phyloP scores from a whole-genome alignment of 37 sponge, comb jelly and placozoan genomes.

The Oscarella lobularis region DNA sequence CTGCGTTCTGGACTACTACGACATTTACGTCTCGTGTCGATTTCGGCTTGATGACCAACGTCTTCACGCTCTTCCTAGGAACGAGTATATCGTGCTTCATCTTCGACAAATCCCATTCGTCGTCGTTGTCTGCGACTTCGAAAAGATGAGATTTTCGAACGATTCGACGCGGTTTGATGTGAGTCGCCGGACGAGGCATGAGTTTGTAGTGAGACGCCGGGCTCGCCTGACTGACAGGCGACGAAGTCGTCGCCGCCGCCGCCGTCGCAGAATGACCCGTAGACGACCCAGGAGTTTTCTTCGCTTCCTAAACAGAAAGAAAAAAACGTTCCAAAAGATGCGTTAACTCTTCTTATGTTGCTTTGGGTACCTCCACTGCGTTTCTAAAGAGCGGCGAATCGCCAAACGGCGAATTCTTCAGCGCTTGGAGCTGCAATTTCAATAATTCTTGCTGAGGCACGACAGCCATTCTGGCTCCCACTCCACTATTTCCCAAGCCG shows the following conservation, averaged over 20 bases:
- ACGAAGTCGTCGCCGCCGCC: slow-evolving; percentile 12
- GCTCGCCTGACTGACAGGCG: slow-evolving; percentile 13
- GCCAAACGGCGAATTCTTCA: slow-evolving; percentile 71
- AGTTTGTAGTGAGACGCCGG: slow-evolving; percentile 57
- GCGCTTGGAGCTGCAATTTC: slow-evolving; percentile 51
- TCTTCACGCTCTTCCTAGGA: slow-evolving; percentile 61
- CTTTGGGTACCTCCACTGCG: slow-evolving; percentile 32
- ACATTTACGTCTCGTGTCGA: slow-evolving; percentile 15
- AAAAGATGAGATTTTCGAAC: slow-evolving; percentile 21
- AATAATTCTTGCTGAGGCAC: slow-evolving; percentile 13
- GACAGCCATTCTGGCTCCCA: background rate
- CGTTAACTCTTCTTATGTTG: background rate
- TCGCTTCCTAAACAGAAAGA: background rate
- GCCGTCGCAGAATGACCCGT: no score
- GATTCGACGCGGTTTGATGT: slow-evolving; percentile 19
- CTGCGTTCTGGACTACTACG: no score
- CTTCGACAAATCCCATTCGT: slow-evolving; percentile 27
- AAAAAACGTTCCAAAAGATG: no score
- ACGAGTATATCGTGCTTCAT: background rate
- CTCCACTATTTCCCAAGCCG: background rate
- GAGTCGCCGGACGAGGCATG: slow-evolving; percentile 24
- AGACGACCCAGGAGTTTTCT: no score
- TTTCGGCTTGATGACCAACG: slow-evolving; percentile 34
- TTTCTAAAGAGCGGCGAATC: slow-evolving; percentile 87
- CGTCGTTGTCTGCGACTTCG: no score